Evolutionary conservation across 2,888 invertebrate genomes (phyloP).

Genomic region (Drosophila flavopinicola): DNA sequence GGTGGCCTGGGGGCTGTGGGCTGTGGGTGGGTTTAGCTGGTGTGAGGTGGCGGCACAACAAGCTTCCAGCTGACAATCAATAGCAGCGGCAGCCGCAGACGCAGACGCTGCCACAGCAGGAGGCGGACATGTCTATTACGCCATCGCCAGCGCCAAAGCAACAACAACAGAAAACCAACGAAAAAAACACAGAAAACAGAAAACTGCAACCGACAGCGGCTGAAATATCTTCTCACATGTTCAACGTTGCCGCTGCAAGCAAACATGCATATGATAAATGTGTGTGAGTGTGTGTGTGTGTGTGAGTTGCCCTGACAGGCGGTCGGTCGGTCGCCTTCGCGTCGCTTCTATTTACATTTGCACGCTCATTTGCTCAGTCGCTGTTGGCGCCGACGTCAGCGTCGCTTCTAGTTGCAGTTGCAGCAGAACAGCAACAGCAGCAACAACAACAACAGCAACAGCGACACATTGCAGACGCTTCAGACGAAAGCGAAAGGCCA

Average conservation of each 20-base stretch:
- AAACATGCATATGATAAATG: slow-evolving; percentile 26
- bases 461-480: slow-evolving; percentile 72
- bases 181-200: slow-evolving; percentile 1
- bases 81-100: slow-evolving; percentile 35
- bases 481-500: slow-evolving; percentile 85
- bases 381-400: slow-evolving; percentile 50
- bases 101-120: slow-evolving; percentile 53
- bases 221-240: slow-evolving; percentile 63
- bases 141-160: slow-evolving; percentile 64
- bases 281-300: slow-evolving; percentile 12
- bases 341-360: slow-evolving; percentile 67
- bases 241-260: slow-evolving; percentile 53
- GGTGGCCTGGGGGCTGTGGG: neutral
- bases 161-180: slow-evolving; percentile 7
- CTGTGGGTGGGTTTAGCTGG: neutral
- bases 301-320: slow-evolving; percentile 5
- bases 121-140: slow-evolving; percentile 72
- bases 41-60: slow-evolving; percentile 12
- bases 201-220: slow-evolving; percentile 42
- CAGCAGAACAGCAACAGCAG: slow-evolving; percentile 24
- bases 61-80: slow-evolving; percentile 60
- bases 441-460: slow-evolving; percentile 20
- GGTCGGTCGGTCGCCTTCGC: slow-evolving; percentile 41
- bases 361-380: slow-evolving; percentile 49
- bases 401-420: slow-evolving; percentile 55